phyloP scores from a whole-genome alignment of 2,888 invertebrate species.

The Oscheius myriophilus region DNA sequence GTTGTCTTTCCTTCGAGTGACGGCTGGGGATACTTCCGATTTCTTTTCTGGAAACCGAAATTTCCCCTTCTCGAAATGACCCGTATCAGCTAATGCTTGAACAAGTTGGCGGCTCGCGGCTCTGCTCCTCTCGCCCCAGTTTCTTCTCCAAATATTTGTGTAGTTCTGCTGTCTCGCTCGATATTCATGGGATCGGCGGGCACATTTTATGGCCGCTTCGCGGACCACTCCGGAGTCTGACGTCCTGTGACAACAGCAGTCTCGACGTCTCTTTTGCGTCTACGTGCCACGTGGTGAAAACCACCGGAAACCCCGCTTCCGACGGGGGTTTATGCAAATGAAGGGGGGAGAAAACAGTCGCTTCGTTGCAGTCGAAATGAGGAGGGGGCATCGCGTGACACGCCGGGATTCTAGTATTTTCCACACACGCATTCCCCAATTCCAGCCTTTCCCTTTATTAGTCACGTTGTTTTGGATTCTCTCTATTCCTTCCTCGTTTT shows the following conservation, averaged over 20 bases:
- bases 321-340: not conserved
- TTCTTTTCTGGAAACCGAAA: too few relatives aligned
- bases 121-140: not conserved
- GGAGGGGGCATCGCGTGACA: conserved; percentile 2
- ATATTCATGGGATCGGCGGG: not conserved
- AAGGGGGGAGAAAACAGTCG: too few relatives aligned
- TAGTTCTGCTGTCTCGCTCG: conserved; percentile 1
- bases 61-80: too few relatives aligned
- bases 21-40: too few relatives aligned
- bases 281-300: too few relatives aligned
- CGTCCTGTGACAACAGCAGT: not conserved
- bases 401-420: not conserved
- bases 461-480: too few relatives aligned
- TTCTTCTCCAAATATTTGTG: conserved; percentile 2
- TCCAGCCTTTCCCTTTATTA: not conserved
- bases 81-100: not conserved
- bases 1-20: too few relatives aligned
- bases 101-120: not conserved
- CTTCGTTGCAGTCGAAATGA: too few relatives aligned
- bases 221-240: not conserved
- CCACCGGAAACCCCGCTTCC: not conserved
- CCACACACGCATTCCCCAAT: not conserved
- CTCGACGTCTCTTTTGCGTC: not conserved
- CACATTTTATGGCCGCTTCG: not conserved
- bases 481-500: conserved; percentile 9